These are phyloP conservation scores for Heliconius hermathena DNA, from an alignment of 1,140 invertebrate species.

Conservation along the genomic window DNA sequence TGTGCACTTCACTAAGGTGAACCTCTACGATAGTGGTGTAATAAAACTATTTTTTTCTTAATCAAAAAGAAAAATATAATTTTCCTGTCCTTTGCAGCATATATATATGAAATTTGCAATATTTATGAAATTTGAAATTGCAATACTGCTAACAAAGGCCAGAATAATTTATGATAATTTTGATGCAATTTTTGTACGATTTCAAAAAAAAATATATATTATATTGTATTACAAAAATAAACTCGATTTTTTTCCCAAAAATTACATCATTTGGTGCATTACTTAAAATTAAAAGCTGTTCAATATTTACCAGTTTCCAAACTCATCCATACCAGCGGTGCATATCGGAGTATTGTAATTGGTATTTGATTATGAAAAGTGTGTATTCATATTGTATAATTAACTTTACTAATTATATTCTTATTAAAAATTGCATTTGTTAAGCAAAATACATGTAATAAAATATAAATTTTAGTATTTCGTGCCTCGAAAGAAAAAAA, in stretches of 20 bases:
- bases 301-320: conserved; percentile 67
- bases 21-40: conserved; percentile 38
- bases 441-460: too few species aligned
- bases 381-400: conserved; percentile 37
- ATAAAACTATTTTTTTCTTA: neutral
- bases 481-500: too few species aligned
- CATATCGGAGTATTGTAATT: conserved; percentile 71
- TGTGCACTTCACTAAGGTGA: conserved; percentile 58
- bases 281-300: conserved; percentile 14
- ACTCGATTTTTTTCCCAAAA: neutral
- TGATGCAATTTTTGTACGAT: conserved; percentile 1
- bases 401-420: neutral
- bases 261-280: conserved; percentile 21
- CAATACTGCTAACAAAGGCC: neutral
- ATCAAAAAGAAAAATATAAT: neutral
- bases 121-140: neutral
- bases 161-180: neutral
- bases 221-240: too few species aligned
- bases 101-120: neutral
- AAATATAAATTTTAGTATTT: too few species aligned
- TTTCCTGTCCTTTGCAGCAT: neutral
- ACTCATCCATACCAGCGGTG: conserved; percentile 81
- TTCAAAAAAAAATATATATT: neutral
- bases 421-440: neutral
- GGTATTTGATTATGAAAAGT: conserved; percentile 50